These are phyloP conservation scores for Drosophila willistoni DNA, from an alignment of 1,140 invertebrate genomes.

Conservation along the genomic window DNA sequence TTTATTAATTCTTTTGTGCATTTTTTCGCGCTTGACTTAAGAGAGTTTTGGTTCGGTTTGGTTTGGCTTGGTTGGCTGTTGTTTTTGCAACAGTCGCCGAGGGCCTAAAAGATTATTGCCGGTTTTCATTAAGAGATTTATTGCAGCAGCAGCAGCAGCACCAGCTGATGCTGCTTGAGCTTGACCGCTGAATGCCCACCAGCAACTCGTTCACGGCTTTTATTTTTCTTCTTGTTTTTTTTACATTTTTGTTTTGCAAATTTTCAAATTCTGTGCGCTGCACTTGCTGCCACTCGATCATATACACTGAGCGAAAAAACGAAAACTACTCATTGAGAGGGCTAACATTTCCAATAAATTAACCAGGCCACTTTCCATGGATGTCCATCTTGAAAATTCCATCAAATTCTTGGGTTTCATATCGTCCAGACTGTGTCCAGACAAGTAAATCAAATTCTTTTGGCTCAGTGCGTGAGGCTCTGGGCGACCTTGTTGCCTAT, in stretches of 20 bases:
- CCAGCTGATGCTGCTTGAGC: constrained; percentile 50
- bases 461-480: constrained; percentile 39
- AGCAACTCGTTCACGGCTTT: constrained; percentile 63
- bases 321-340: neutral
- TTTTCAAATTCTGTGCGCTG: constrained; percentile 70
- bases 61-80: neutral
- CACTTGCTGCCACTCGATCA: constrained; percentile 54
- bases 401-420: no score
- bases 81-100: constrained; percentile 33
- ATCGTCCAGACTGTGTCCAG: no score
- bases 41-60: constrained; percentile 30
- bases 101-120: constrained; percentile 77
- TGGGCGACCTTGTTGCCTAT: constrained; percentile 70
- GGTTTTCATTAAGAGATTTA: constrained; percentile 83
- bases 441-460: neutral
- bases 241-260: constrained; percentile 43
- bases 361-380: no score
- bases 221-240: constrained; percentile 3
- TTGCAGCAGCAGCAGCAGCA: constrained; percentile 41
- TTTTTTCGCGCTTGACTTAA: constrained; percentile 73
- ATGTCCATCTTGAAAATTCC: no score
- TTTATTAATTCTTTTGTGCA: constrained; percentile 81
- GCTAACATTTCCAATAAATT: no score
- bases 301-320: constrained; percentile 25
- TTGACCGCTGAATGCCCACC: constrained; percentile 66